A percentile compares a stretch with the other conserved stretches of the same genome.
Conservation (phyloP, 2,888 invertebrate species). For the Orthosia cruda region DNA sequence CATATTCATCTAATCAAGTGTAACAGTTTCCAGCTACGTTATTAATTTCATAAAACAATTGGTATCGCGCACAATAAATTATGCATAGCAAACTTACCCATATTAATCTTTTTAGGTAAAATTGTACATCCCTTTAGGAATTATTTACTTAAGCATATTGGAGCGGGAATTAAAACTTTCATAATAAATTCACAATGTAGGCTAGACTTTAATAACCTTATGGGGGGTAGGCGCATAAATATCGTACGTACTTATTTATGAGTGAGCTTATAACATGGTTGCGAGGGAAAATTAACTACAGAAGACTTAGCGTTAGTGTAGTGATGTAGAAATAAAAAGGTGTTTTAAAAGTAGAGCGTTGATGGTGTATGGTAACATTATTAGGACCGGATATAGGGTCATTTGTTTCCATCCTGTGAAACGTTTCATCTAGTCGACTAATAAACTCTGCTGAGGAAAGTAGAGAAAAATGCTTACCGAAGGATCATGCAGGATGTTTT, state of each 20-base stretch:
- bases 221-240: slow-evolving; percentile 53
- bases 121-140: slow-evolving; percentile 54
- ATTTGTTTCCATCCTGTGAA: slow-evolving; percentile 11
- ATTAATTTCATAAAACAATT: slow-evolving; percentile 59
- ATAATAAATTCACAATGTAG: slow-evolving; percentile 68
- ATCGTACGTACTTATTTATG: slow-evolving; percentile 58
- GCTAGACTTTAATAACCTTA: slow-evolving; percentile 58
- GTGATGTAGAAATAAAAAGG: slow-evolving; percentile 6
- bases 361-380: slow-evolving; percentile 10
- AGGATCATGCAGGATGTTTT: not conserved
- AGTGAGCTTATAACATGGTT: slow-evolving; percentile 50
- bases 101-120: slow-evolving; percentile 71
- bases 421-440: not conserved
- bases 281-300: slow-evolving; percentile 36
- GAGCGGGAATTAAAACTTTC: slow-evolving; percentile 67
- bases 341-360: slow-evolving; percentile 16
- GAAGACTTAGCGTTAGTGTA: slow-evolving; percentile 13
- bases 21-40: slow-evolving; percentile 30
- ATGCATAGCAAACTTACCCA: slow-evolving; percentile 56
- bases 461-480: not conserved
- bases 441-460: not conserved
- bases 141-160: slow-evolving; percentile 70
- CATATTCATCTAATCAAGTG: slow-evolving; percentile 21
- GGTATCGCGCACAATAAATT: slow-evolving; percentile 55
- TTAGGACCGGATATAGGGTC: slow-evolving; percentile 16